Evolutionary conservation across 2,113 vertebrate genomes (phyloP).

Genomic region (Scophthalmus maximus): DNA sequence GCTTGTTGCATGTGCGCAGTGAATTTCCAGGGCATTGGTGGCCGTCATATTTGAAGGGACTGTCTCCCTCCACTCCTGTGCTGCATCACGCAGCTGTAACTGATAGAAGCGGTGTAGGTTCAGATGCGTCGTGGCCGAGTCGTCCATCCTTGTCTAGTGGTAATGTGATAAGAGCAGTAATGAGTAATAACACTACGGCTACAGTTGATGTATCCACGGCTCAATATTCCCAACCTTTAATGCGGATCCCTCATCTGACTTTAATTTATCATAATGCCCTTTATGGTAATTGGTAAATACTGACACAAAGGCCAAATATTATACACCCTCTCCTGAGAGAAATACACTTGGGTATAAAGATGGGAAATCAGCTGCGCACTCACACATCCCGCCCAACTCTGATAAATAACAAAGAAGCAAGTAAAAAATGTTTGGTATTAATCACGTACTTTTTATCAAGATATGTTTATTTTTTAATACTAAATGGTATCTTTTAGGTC

Average conservation of each 20-base stretch:
- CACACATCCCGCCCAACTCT: neutral
- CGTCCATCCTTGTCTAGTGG: neutral
- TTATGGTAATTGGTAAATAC: neutral
- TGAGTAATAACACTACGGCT: neutral
- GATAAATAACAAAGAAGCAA: neutral
- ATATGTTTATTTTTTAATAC: neutral
- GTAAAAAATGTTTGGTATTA: neutral
- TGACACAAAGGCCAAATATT: neutral
- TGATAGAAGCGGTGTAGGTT: neutral
- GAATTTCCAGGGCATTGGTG: neutral
- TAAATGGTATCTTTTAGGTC: neutral
- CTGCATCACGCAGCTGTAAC: neutral
- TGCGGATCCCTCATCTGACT: neutral
- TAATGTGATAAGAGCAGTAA: neutral
- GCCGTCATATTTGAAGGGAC: accelerated
- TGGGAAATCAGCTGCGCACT: neutral
- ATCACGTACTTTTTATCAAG: neutral
- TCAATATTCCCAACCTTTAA: neutral
- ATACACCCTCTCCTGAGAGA: neutral
- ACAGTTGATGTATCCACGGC: neutral
- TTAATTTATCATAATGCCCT: neutral
- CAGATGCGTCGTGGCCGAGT: neutral
- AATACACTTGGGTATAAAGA: neutral
- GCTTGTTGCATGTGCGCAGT: neutral
- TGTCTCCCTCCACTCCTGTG: neutral